Conservation (phyloP, 1,140 invertebrate species). For the Platorchestia sp. region DNA sequence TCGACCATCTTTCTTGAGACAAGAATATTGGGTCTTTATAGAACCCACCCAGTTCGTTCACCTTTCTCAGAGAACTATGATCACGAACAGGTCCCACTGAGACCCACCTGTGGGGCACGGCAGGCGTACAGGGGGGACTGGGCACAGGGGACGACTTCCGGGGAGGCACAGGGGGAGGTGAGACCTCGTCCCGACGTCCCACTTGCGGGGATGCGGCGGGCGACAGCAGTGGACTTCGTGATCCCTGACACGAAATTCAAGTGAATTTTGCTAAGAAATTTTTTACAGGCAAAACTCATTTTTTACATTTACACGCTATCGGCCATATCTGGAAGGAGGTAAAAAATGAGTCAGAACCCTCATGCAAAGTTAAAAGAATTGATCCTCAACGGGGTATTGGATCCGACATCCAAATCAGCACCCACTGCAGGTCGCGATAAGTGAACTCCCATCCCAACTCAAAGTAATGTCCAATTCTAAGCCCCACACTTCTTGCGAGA, state of each 20-base stretch:
- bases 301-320: no score
- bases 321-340: no score
- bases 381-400: no score
- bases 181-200: constrained; percentile 71
- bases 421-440: neutral
- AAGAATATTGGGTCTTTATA: no score
- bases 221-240: constrained; percentile 76
- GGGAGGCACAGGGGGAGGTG: constrained; percentile 78
- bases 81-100: neutral
- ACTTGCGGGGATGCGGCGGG: constrained; percentile 74
- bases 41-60: no score
- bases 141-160: constrained; percentile 76
- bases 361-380: no score
- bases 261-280: neutral
- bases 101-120: constrained; percentile 64
- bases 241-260: constrained; percentile 60
- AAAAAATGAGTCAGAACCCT: no score
- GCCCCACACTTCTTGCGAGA: neutral
- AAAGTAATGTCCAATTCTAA: neutral
- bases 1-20: no score
- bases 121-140: constrained; percentile 68
- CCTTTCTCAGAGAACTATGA: no score
- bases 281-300: no score
- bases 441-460: neutral
- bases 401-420: neutral